phyloP scores from a whole-genome alignment of 2,797 vertebrate genomes.

The Sebastes minor region DNA sequence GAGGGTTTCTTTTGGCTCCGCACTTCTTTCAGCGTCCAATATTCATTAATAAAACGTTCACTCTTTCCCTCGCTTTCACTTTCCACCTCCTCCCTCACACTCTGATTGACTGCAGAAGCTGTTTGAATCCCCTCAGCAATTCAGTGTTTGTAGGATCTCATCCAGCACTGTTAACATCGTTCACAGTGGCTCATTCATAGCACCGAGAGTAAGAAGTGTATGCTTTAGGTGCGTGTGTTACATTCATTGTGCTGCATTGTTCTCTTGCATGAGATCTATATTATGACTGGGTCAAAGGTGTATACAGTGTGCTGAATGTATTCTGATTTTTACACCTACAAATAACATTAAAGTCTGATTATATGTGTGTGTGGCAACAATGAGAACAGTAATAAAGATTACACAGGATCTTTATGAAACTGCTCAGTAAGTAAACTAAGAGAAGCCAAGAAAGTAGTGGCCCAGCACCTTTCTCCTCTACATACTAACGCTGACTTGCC shows the following conservation, averaged over 20 bases:
- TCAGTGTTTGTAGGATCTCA: conserved; percentile 10
- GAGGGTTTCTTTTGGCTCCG: conserved; percentile 55
- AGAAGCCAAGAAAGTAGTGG: neutral
- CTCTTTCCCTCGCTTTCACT: conserved; percentile 46
- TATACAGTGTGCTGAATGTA: neutral
- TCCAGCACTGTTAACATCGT: conserved; percentile 13
- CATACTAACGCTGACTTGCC: neutral
- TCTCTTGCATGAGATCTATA: neutral
- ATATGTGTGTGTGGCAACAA: neutral
- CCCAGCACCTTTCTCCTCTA: neutral
- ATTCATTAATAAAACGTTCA: conserved; percentile 58
- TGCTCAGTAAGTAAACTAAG: neutral
- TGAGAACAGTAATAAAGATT: neutral
- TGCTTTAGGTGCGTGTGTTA: neutral
- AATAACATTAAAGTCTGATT: neutral
- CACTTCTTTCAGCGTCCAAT: conserved; percentile 43
- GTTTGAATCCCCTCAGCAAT: conserved; percentile 30
- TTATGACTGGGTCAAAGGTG: neutral
- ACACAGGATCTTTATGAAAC: neutral
- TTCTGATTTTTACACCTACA: neutral
- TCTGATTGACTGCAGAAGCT: conserved; percentile 35
- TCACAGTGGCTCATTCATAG: conserved; percentile 22
- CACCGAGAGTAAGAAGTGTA: neutral
- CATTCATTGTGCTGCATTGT: neutral
- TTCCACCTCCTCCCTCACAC: conserved; percentile 21